phyloP scores from a whole-genome alignment of 1,140 invertebrate genomes.

The Carposina sasakii region DNA sequence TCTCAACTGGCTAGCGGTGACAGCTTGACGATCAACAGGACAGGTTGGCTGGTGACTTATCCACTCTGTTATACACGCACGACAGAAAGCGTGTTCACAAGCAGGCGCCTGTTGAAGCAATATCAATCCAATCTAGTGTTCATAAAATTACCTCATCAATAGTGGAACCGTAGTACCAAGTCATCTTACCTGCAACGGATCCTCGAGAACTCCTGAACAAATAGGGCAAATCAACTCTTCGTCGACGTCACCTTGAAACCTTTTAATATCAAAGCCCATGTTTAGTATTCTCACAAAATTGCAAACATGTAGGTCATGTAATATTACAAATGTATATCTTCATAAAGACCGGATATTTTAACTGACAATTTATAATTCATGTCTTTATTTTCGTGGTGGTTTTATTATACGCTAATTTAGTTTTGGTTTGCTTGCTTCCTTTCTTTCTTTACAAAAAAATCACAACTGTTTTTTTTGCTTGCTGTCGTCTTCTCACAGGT shows the following conservation, averaged over 20 bases:
- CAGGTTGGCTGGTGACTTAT: constrained; percentile 93
- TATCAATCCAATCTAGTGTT: constrained; percentile 5
- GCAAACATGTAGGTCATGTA: too few relatives aligned
- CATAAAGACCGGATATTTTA: too few relatives aligned
- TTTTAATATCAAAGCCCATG: constrained; percentile 92
- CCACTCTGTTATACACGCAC: constrained; percentile 95
- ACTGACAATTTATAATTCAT: too few relatives aligned
- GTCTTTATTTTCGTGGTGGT: too few relatives aligned
- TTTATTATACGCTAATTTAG: too few relatives aligned
- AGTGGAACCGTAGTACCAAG: background rate
- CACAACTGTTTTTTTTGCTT: too few relatives aligned
- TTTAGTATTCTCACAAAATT: constrained; percentile 25
- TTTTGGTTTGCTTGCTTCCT: too few relatives aligned
- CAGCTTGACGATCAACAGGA: constrained; percentile 91
- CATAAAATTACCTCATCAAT: background rate
- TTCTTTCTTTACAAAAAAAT: too few relatives aligned
- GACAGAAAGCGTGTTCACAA: constrained; percentile 97
- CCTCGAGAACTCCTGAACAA: constrained; percentile 91
- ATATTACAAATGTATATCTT: too few relatives aligned
- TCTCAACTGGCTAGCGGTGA: constrained; percentile 89
- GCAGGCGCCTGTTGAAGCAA: constrained; percentile 84
- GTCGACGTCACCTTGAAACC: constrained; percentile 93
- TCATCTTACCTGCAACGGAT: constrained; percentile 86
- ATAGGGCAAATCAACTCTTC: constrained; percentile 94
- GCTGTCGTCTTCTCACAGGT: too few relatives aligned